phyloP scores from a whole-genome alignment of 2,888 invertebrate species.

The Limenitis arthemis region DNA sequence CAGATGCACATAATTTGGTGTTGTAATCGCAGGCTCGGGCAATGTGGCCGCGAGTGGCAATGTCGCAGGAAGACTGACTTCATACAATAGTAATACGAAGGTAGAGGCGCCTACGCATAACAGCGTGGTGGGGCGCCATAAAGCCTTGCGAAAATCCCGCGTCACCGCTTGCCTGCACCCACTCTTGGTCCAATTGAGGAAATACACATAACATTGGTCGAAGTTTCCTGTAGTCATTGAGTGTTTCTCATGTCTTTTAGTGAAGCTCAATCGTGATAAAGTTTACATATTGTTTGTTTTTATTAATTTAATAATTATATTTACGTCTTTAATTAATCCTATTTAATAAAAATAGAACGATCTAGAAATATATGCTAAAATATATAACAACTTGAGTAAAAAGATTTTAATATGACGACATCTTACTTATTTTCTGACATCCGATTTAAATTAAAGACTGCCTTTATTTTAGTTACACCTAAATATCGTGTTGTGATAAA shows the following conservation, averaged over 20 bases:
- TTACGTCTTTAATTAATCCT: no score
- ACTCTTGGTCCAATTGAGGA: constrained; percentile 29
- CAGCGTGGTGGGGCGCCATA: constrained; percentile 47
- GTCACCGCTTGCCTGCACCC: constrained; percentile 31
- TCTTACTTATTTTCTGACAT: no score
- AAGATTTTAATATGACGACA: no score
- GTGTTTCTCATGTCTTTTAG: background rate
- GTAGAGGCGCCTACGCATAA: constrained; percentile 49
- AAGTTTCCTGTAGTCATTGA: constrained; percentile 19
- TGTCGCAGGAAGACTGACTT: constrained; percentile 37
- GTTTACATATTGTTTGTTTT: no score
- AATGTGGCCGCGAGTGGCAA: constrained; percentile 43
- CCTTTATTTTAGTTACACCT: no score
- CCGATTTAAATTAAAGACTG: no score
- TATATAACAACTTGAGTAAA: no score
- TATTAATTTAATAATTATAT: no score
- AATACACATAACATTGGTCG: constrained; percentile 24
- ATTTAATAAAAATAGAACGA: no score
- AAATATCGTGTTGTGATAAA: no score
- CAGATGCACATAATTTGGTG: constrained; percentile 48
- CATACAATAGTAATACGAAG: constrained; percentile 21
- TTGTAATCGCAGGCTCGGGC: constrained; percentile 35
- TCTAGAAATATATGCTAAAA: no score
- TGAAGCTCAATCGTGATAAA: no score
- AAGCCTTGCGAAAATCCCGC: constrained; percentile 64